phyloP scores from a whole-genome alignment of 2,113 vertebrate genomes.

The Piprites chloris region DNA sequence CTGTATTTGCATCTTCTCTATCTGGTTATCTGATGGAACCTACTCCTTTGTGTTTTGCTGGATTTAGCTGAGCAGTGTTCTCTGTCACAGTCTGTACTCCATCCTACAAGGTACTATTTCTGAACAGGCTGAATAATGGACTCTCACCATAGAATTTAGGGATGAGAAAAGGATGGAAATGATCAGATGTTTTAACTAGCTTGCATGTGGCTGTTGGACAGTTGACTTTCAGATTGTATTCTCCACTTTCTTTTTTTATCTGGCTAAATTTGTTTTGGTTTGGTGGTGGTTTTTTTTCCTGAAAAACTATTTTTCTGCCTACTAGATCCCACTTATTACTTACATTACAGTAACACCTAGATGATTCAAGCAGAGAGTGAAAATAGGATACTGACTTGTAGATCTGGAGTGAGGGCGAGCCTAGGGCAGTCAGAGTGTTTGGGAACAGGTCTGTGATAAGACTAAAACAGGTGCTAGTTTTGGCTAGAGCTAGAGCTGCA shows the following conservation, averaged over 20 bases:
- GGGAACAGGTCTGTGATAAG: not conserved
- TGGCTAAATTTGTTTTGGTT: not conserved
- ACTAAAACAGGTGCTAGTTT: not conserved
- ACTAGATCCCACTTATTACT: not conserved
- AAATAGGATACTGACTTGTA: not conserved
- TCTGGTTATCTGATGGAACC: constrained; percentile 16
- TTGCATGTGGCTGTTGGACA: not conserved
- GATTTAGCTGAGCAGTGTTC: not conserved
- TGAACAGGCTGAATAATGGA: constrained; percentile 3
- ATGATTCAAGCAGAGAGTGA: not conserved
- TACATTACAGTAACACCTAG: not conserved
- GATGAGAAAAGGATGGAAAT: not conserved
- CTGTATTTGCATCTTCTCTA: not conserved
- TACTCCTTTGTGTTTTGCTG: not conserved
- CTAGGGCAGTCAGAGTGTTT: not conserved
- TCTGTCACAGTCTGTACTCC: not conserved
- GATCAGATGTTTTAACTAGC: not conserved
- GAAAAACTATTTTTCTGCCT: not conserved
- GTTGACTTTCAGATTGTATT: not conserved
- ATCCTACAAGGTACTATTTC: not conserved
- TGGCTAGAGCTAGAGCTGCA: not conserved
- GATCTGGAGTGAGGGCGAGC: not conserved
- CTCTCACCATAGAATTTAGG: not conserved
- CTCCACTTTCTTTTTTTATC: not conserved
- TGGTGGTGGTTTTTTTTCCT: not conserved